A percentile compares a stretch with the other conserved stretches of the same genome.
phyloP scores from a whole-genome alignment of 2,797 vertebrate species.

The Enteromius radiatus region DNA sequence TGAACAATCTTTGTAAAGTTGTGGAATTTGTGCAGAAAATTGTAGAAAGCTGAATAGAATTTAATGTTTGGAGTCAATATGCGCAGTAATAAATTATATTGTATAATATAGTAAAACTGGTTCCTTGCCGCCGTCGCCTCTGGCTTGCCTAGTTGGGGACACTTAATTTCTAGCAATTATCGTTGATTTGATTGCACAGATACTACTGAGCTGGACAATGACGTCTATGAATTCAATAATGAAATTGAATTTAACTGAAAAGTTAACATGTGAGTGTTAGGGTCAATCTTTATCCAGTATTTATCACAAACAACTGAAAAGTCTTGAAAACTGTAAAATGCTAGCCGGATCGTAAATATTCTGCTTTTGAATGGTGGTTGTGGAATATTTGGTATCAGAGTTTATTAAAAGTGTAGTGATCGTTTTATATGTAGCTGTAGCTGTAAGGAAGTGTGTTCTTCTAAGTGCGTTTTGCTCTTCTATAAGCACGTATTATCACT shows the following conservation, averaged over 20 bases:
- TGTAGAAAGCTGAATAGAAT: not conserved
- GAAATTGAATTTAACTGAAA: too few relatives aligned
- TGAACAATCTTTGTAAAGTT: not conserved
- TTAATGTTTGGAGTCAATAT: not conserved
- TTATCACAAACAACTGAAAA: too few relatives aligned
- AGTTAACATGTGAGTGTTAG: too few relatives aligned
- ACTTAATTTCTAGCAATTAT: too few relatives aligned
- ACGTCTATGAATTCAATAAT: too few relatives aligned
- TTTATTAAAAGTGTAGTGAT: not conserved
- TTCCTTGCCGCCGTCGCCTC: too few relatives aligned
- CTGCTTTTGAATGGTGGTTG: slow-evolving; percentile 16
- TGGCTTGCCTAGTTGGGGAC: too few relatives aligned
- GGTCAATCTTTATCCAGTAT: too few relatives aligned
- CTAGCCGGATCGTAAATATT: not conserved
- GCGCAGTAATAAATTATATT: not conserved
- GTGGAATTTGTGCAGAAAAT: not conserved
- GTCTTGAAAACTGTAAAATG: not conserved
- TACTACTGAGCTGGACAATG: too few relatives aligned
- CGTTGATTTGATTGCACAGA: too few relatives aligned
- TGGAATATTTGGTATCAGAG: not conserved
- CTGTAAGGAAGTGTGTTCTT: not conserved
- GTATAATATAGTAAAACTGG: not conserved
- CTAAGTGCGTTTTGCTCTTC: not conserved
- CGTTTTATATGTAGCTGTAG: not conserved
- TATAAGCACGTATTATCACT: not conserved